Evolutionary conservation across 2,113 vertebrate genomes (phyloP).

Genomic region (Hystrix brachyura): DNA sequence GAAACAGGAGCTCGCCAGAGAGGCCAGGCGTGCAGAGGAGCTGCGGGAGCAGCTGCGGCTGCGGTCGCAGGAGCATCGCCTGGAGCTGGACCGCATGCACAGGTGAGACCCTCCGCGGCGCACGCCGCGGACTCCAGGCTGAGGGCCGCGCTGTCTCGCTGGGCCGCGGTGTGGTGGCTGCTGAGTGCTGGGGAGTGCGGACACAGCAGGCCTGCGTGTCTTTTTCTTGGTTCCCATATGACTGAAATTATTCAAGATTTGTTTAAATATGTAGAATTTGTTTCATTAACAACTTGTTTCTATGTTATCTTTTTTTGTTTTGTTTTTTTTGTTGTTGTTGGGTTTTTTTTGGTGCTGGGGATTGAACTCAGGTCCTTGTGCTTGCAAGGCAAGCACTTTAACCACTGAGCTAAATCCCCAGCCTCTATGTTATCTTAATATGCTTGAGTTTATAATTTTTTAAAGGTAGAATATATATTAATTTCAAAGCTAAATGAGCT

Average conservation of each 20-base stretch:
- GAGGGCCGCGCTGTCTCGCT: neutral
- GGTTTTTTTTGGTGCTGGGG: too few species aligned
- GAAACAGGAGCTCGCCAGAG: slow-evolving; percentile 80
- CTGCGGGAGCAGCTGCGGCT: slow-evolving; percentile 79
- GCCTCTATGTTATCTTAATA: neutral
- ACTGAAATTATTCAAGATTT: neutral
- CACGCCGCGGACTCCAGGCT: neutral
- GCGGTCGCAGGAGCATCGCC: slow-evolving; percentile 83
- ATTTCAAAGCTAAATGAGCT: neutral
- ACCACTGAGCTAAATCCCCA: too few species aligned
- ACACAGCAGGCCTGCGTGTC: neutral
- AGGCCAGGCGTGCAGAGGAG: slow-evolving; percentile 79
- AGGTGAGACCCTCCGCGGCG: slow-evolving; percentile 79
- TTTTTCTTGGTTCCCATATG: neutral
- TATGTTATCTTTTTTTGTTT: neutral
- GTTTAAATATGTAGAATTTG: neutral
- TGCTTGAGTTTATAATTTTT: neutral
- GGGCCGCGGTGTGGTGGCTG: too few species aligned
- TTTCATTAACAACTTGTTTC: neutral
- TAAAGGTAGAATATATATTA: neutral
- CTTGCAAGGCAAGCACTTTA: too few species aligned
- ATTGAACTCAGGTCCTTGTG: too few species aligned
- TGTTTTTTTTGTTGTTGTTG: too few species aligned
- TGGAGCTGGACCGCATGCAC: slow-evolving; percentile 86
- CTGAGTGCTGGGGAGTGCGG: neutral